phyloP scores from a whole-genome alignment of 2,888 invertebrate genomes.

The Drosophila macrospina region DNA sequence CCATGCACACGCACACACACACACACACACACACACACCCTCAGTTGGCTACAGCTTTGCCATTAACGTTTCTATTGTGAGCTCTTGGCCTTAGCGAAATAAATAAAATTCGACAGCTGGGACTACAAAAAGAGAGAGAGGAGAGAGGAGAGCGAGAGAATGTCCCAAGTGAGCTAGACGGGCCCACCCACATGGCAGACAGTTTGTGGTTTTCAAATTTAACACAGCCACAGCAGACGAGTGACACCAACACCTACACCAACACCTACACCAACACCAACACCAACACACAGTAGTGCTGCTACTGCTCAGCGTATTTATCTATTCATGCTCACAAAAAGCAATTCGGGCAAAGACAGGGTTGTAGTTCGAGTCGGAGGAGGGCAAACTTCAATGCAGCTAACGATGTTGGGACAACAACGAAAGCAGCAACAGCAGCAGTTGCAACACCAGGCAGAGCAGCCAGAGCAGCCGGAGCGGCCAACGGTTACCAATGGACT shows the following conservation, averaged over 20 bases:
- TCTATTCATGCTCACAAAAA: constrained; percentile 78
- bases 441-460: constrained; percentile 20
- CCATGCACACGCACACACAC: constrained; percentile 33
- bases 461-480: constrained; percentile 23
- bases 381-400: constrained; percentile 73
- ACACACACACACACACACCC: constrained; percentile 11
- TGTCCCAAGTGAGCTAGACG: constrained; percentile 45
- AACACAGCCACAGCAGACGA: constrained; percentile 40
- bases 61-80: constrained; percentile 81
- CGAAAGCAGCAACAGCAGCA: constrained; percentile 26
- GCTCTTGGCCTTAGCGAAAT: constrained; percentile 79
- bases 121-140: constrained; percentile 39
- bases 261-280: constrained; percentile 17
- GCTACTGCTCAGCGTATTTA: constrained; percentile 69
- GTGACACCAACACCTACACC: constrained; percentile 22
- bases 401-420: constrained; percentile 73
- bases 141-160: constrained; percentile 40
- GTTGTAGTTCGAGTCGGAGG: constrained; percentile 1
- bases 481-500: constrained; percentile 65
- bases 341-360: constrained; percentile 53
- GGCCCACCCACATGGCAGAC: constrained; percentile 56
- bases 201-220: constrained; percentile 73
- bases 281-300: constrained; percentile 9
- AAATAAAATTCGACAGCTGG: constrained; percentile 78
- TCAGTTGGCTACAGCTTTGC: constrained; percentile 53